Evolutionary conservation across 2,888 invertebrate genomes (phyloP).

Genomic region (Cremastinae sp.): DNA sequence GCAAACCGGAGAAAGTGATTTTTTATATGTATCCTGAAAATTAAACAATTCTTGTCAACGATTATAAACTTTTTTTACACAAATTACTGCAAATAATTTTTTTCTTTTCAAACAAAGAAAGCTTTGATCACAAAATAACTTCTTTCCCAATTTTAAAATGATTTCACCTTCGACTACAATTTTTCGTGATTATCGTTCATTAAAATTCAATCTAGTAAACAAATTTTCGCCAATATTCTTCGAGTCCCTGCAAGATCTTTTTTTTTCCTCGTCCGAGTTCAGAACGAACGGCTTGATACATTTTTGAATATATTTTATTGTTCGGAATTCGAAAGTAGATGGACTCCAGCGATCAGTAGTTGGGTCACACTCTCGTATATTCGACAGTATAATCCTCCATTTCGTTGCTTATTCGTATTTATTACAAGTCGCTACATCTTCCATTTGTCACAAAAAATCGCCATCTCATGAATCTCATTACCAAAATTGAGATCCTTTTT

Average conservation of each 20-base stretch:
- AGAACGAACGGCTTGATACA: constrained; percentile 18
- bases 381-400: constrained; percentile 24
- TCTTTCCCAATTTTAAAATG: constrained; percentile 23
- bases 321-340: constrained; percentile 20
- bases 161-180: constrained; percentile 8
- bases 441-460: constrained; percentile 28
- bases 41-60: too few relatives aligned
- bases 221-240: constrained; percentile 20
- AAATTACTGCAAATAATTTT: too few relatives aligned
- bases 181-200: constrained; percentile 37
- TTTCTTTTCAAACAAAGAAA: too few relatives aligned
- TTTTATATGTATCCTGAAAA: too few relatives aligned
- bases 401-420: constrained; percentile 54
- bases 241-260: constrained; percentile 11
- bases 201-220: constrained; percentile 35
- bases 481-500: constrained; percentile 22
- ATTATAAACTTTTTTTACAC: neutral
- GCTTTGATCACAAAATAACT: neutral
- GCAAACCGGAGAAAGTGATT: too few relatives aligned
- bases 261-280: constrained; percentile 29
- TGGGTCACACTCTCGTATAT: constrained; percentile 9
- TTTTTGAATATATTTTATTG: constrained; percentile 18
- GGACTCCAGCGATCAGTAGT: constrained; percentile 15
- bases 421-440: constrained; percentile 15
- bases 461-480: constrained; percentile 4